These are phyloP conservation scores for Branchipolynoe longqiensis DNA, from an alignment of 2,888 invertebrate species.

Conservation along the genomic window DNA sequence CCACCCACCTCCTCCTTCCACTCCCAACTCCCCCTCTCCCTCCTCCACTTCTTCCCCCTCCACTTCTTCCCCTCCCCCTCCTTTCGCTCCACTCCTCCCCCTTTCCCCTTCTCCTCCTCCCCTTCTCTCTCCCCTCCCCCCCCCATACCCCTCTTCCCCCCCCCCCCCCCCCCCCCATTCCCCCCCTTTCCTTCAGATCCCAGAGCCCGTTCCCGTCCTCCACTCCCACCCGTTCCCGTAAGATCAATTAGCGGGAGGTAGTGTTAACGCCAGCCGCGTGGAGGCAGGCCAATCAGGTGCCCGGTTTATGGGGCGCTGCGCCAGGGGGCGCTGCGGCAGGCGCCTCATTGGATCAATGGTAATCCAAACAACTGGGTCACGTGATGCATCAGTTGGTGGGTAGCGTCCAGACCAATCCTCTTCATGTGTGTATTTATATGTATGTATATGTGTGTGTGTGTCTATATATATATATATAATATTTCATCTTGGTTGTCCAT, in stretches of 20 bases:
- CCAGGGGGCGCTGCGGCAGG: not conserved
- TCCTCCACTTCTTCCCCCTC: not conserved
- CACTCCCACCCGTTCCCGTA: not conserved
- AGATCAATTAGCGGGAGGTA: constrained; percentile 33
- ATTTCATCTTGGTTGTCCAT: not conserved
- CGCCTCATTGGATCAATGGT: constrained; percentile 44
- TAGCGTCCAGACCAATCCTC: too few species aligned
- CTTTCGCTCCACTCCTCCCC: not conserved
- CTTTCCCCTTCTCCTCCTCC: not conserved
- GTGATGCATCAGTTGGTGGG: too few species aligned
- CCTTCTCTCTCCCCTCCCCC: not conserved
- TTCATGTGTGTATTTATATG: too few species aligned
- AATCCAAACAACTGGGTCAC: constrained; percentile 45
- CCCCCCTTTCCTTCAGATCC: too few species aligned
- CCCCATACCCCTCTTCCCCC: not conserved
- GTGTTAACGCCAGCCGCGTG: constrained; percentile 39
- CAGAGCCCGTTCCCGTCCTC: not conserved
- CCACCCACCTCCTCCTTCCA: not conserved
- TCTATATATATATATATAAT: not conserved
- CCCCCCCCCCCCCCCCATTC: not conserved
- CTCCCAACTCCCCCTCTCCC: not conserved
- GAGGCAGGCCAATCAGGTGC: constrained; percentile 33
- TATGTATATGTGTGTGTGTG: too few species aligned
- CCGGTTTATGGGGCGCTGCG: not conserved
- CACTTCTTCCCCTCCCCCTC: not conserved